Base-by-base conservation (phyloP, 2,888 invertebrate genomes). In the Carcina quercana region DNA sequence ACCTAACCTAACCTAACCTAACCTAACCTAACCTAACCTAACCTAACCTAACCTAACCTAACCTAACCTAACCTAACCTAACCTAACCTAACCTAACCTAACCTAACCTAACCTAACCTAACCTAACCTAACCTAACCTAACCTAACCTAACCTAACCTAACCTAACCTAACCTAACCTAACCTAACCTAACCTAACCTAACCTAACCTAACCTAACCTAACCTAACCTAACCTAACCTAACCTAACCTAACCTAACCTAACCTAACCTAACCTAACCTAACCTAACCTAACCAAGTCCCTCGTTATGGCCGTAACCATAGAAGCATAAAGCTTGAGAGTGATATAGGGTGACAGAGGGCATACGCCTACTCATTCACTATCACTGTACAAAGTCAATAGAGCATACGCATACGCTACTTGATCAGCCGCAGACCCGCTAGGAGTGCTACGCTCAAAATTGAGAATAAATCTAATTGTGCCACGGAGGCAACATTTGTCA, bases 261-360 rank as follows among this genome's bases (percentile, higher is more conserved):
- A 28, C 28, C 28, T 28, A 28, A 28, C 28, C 28, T 28, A 28
- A 28, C 28, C 28, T 28, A 28, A 28, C 28, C 28, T 28, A 27
- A 27, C 27, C 27, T 30, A 28, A 27, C 27, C 27, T 27, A 33
- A 33, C 35, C 33, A 28, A 33, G 28, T 28, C 33, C 28, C 28
- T 28, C 33, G 28, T 28, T 24, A 33, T 24, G 28, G 5, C 6
- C 12, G 8, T 10, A 35, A 35, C 34, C 35, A 34, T 30, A 32
- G 15, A 10, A 13, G 25, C 24, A 17, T 7, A 17, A 5, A 5
- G 7, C 17, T 5, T 7, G 5, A 17, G 7, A 5, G 5, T 5
- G 5, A 17, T 7, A 5, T 7, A 17, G 17, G 7, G 17, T 7
- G 7, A 17, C 7, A 7, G 5, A 17, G 5, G 17, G 5, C 5